Base-by-base conservation (phyloP, 2,797 vertebrate species). In the Crocidura indochinensis region DNA sequence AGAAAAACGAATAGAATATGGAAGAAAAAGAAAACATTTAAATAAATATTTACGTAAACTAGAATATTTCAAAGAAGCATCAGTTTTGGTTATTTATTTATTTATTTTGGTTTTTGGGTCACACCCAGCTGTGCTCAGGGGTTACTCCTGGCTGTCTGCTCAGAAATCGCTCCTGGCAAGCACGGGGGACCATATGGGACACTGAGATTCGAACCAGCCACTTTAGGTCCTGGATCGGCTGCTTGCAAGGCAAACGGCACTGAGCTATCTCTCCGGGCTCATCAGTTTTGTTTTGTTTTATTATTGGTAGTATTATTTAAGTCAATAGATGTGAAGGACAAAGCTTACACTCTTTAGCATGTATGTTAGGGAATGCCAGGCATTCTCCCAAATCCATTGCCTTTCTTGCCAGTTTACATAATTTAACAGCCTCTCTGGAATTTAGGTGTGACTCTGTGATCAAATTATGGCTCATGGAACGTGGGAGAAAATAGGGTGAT, bases 11-110 rank as follows among this genome's bases (percentile, higher is more conserved):
- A 11, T n/a, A 31, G 17, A 62, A 46, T 82, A 46, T 60, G 26
- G 20, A 85, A 17, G 19, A 46, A 64, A 14, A 17, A 82, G 44
- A 27, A 8, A 87, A 91, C 76, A 62, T 29, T 74, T 53, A 80
- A 29, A 65, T 73, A 29, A 69, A 65, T 38, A 81, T 93, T 29
- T 31, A 91, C 67, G 49, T 84, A 88, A 87, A 64, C 7, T 9
- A 81, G 27, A 85, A 75, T 12, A 6, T 19, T 62, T 74, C 65
- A 64, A 94, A 65, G 1, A 69, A 89, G 62, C 62, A 64, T 27
- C 8, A 31, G 26, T 38, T 38, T 38, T 38, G 38, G n/a, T n/a
- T n/a, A n/a, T n/a, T n/a, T n/a, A n/a, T n/a, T n/a, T n/a, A n/a
- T n/a, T n/a, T n/a, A n/a, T n/a, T n/a, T n/a, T n/a, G n/a, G n/a